Conservation (phyloP, 2,888 invertebrate species). For the Sarcophaga carnaria region DNA sequence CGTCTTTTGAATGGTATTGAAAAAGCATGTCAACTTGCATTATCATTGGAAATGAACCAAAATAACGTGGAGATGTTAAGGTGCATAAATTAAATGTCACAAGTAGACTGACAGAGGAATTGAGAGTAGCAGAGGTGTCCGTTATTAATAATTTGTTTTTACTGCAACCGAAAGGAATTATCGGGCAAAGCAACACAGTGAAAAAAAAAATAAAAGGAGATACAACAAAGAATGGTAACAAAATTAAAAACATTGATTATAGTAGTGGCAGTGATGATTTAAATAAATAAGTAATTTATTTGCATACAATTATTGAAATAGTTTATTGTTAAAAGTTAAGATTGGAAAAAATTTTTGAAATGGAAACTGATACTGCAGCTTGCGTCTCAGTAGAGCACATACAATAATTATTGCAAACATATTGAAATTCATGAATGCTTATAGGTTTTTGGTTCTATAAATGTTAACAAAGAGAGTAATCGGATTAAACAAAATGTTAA, state of each 20-base stretch:
- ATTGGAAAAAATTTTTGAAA: slow-evolving; percentile 22
- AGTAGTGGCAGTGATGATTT: slow-evolving; percentile 21
- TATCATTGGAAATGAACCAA: slow-evolving; percentile 1
- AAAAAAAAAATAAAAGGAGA: neutral
- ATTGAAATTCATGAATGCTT: slow-evolving; percentile 5
- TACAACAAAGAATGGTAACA: slow-evolving; percentile 2
- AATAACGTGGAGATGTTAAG: slow-evolving; percentile 15
- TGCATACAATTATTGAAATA: slow-evolving; percentile 8
- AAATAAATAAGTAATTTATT: slow-evolving; percentile 31
- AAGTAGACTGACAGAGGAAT: neutral
- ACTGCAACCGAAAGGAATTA: slow-evolving; percentile 34
- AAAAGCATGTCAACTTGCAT: slow-evolving; percentile 34
- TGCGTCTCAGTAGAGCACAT: slow-evolving; percentile 29
- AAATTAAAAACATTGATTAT: slow-evolving; percentile 22
- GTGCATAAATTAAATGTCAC: slow-evolving; percentile 4
- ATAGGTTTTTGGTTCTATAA: neutral
- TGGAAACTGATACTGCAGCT: slow-evolving; percentile 32
- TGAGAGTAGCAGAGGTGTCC: neutral
- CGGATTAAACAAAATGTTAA: slow-evolving; percentile 7
- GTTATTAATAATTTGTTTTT: slow-evolving; percentile 19
- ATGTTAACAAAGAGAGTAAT: neutral
- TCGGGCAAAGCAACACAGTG: slow-evolving; percentile 11
- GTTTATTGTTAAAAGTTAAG: slow-evolving; percentile 32
- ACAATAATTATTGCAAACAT: slow-evolving; percentile 24
- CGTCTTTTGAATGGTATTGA: neutral